phyloP scores from a whole-genome alignment of 30 jellyfish, hydroid and myxozoan genomes.

The Aurelia sp. region DNA sequence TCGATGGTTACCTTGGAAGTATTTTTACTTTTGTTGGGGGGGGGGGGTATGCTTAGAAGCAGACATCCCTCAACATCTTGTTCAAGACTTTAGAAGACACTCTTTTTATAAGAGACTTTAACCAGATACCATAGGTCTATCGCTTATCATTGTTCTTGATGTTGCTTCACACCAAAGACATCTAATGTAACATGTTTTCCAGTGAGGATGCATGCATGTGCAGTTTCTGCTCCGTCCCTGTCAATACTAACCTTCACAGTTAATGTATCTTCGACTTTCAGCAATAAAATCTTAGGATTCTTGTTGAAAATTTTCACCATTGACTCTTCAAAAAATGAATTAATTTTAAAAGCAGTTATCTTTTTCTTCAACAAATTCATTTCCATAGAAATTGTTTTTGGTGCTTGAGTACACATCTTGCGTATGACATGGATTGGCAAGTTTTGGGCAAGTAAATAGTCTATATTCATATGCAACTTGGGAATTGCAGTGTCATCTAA shows the following conservation, averaged over 20 bases:
- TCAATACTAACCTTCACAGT: constrained; percentile 37
- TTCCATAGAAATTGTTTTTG: constrained; percentile 39
- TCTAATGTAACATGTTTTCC: no score
- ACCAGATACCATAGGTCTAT: no score
- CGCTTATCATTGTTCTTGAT: no score
- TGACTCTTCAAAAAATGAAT: constrained; percentile 59
- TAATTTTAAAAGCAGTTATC: constrained; percentile 47
- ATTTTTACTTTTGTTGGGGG: no score
- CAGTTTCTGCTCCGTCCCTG: no score
- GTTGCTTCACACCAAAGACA: no score
- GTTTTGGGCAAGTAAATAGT: constrained; percentile 21
- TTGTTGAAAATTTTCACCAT: constrained; percentile 33
- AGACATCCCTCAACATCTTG: no score
- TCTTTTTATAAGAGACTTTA: no score
- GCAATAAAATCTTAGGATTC: constrained; percentile 33
- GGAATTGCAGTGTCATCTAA: constrained; percentile 5
- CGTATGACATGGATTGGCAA: constrained; percentile 23
- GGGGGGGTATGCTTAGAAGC: no score
- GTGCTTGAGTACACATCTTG: constrained; percentile 40
- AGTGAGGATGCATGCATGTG: no score
- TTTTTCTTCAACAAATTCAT: constrained; percentile 25
- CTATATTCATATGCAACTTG: constrained; percentile 17
- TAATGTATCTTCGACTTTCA: constrained; percentile 33
- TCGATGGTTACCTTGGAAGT: no score
- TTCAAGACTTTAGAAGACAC: no score